Conservation (phyloP, 2,797 vertebrate genomes). For the Crocidura indochinensis region DNA sequence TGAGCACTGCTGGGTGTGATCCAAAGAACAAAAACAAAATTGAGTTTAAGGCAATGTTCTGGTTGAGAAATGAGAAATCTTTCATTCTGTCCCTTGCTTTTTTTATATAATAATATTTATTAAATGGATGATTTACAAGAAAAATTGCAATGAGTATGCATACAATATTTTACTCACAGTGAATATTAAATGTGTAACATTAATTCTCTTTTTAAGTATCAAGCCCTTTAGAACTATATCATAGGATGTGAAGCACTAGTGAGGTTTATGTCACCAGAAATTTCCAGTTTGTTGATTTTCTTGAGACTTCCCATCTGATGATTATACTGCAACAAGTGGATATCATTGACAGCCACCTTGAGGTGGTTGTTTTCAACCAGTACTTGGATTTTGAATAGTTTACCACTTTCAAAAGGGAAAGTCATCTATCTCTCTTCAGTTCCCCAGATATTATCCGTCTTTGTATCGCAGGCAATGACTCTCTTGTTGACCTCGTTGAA, state of each 20-base stretch:
- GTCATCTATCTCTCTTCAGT: conserved; percentile 93
- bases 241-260: conserved; percentile 90
- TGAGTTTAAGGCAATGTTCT: conserved; percentile 6
- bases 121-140: conserved; percentile 73
- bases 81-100: not conserved
- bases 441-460: conserved; percentile 92
- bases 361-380: conserved; percentile 94
- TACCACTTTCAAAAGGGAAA: conserved; percentile 93
- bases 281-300: conserved; percentile 91
- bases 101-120: conserved; percentile 65
- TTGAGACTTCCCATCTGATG: conserved; percentile 92
- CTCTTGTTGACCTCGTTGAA: conserved; percentile 90
- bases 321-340: conserved; percentile 94
- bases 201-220: not conserved
- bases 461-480: conserved; percentile 94
- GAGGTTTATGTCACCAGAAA: conserved; percentile 93
- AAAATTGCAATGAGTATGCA: conserved; percentile 50
- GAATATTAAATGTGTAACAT: conserved; percentile 41
- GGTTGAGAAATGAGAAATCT: not conserved
- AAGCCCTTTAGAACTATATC: conserved; percentile 88
- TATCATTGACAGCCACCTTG: conserved; percentile 95
- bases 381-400: conserved; percentile 96
- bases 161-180: conserved; percentile 20
- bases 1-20: too few relatives aligned
- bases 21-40: too few relatives aligned